phyloP scores from a whole-genome alignment of 2,113 vertebrate genomes.

The Vireo altiloquus region DNA sequence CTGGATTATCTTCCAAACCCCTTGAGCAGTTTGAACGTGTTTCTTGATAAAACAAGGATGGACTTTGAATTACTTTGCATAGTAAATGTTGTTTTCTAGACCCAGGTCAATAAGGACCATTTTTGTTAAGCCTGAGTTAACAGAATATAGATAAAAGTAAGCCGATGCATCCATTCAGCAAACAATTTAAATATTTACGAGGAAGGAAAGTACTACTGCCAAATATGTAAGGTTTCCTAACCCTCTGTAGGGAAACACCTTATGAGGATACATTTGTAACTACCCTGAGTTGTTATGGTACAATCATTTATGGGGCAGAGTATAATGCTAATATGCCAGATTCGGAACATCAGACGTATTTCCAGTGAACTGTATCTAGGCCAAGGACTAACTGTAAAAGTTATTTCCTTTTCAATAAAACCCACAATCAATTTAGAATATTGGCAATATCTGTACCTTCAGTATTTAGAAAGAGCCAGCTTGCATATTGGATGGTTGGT shows the following conservation, averaged over 20 bases:
- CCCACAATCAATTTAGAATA: background rate
- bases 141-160: background rate
- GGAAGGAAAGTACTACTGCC: background rate
- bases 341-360: background rate
- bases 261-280: background rate
- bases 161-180: background rate
- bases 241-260: background rate
- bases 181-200: slow-evolving; percentile 14
- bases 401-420: background rate
- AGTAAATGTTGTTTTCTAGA: background rate
- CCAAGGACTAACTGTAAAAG: background rate
- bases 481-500: background rate
- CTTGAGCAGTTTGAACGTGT: background rate
- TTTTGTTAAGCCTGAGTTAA: background rate
- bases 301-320: background rate
- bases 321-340: background rate
- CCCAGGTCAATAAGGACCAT: background rate
- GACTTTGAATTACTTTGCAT: background rate
- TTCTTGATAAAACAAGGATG: background rate
- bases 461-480: background rate
- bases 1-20: background rate
- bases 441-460: background rate
- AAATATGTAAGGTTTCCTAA: background rate
- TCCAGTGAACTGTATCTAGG: background rate
- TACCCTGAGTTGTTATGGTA: background rate